Evolutionary conservation across 2,797 vertebrate species (phyloP).

Genomic region (Ficedula albicollis): DNA sequence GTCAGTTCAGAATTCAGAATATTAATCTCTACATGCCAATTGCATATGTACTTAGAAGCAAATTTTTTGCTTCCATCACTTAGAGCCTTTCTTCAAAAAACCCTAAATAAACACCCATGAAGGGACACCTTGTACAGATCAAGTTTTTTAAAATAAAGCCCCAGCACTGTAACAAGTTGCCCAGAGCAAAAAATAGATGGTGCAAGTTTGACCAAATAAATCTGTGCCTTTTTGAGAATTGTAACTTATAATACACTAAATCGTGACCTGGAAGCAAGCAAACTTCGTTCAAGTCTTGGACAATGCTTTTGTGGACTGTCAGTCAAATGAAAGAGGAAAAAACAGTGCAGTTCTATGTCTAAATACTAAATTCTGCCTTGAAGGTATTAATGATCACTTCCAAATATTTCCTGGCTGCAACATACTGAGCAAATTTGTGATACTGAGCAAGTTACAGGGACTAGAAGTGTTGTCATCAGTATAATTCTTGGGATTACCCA

Average conservation of each 20-base stretch:
- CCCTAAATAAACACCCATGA: background rate
- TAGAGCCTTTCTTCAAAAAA: background rate
- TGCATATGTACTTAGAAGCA: constrained; percentile 1
- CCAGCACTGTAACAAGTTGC: background rate
- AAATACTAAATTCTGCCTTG: background rate
- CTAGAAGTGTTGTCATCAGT: background rate
- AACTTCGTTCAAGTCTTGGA: background rate
- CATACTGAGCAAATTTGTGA: background rate
- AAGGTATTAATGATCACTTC: background rate
- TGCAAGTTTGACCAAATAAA: background rate
- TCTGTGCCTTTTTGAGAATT: background rate
- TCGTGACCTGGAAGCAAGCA: background rate
- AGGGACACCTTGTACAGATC: background rate
- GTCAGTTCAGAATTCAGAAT: constrained; percentile 13
- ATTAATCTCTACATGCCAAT: background rate
- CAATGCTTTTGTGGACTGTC: background rate
- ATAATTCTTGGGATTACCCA: constrained; percentile 27
- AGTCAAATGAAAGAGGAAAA: background rate
- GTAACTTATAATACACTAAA: background rate
- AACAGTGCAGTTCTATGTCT: background rate
- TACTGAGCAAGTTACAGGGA: background rate
- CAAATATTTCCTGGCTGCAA: background rate
- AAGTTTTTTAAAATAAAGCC: background rate
- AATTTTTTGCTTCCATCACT: background rate
- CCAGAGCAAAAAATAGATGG: background rate